A percentile compares a stretch with the other conserved stretches of the same genome.
These are phyloP conservation scores for Dreissena polymorpha DNA, from an alignment of 1,140 invertebrate species.

Conservation along the genomic window DNA sequence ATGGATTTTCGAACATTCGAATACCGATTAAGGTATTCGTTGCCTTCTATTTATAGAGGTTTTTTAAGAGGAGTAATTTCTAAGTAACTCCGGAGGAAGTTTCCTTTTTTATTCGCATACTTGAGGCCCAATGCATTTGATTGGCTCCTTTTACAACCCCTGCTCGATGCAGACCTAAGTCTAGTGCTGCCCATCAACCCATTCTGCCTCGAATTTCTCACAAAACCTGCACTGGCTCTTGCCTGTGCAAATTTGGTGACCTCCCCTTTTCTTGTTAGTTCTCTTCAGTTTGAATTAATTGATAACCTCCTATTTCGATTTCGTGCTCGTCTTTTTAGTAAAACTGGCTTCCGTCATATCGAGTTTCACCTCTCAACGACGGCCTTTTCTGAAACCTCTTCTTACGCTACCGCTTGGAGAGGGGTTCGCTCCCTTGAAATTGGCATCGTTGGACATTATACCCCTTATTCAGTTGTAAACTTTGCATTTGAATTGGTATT, in stretches of 20 bases:
- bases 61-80: constrained; percentile 12
- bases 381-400: constrained; percentile 41
- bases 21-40: too few relatives aligned
- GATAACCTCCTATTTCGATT: constrained; percentile 49
- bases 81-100: constrained; percentile 21
- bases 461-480: constrained; percentile 9
- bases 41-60: too few relatives aligned
- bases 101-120: constrained; percentile 36
- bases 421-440: constrained; percentile 50
- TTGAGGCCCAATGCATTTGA: constrained; percentile 29
- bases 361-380: constrained; percentile 45
- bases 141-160: constrained; percentile 33
- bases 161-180: constrained; percentile 40
- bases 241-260: constrained; percentile 50
- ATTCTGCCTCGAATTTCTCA: constrained; percentile 28
- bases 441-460: too few relatives aligned
- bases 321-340: constrained; percentile 54
- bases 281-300: constrained; percentile 37
- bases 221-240: constrained; percentile 12
- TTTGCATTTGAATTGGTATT: background rate
- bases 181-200: constrained; percentile 29
- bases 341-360: constrained; percentile 56
- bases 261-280: constrained; percentile 46
- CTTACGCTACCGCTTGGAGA: constrained; percentile 53
- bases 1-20: too few relatives aligned